These are phyloP conservation scores for Turnix velox DNA, from an alignment of 2,113 vertebrate species.

Conservation along the genomic window DNA sequence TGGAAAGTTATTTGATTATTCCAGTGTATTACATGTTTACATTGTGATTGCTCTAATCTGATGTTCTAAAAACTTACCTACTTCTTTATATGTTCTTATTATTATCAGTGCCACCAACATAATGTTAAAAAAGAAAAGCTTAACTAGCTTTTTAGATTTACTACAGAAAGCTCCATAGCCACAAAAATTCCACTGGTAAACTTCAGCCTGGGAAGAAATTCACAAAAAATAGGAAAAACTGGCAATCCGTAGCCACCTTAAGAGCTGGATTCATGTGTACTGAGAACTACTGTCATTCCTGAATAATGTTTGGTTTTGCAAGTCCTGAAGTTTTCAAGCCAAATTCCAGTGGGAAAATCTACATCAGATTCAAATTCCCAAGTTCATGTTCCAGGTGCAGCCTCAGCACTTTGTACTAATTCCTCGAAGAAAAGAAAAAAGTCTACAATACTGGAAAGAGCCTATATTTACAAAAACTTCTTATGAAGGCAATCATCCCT, in stretches of 20 bases:
- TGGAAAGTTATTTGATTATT: background rate
- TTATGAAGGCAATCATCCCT: background rate
- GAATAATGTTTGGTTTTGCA: background rate
- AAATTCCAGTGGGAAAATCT: background rate
- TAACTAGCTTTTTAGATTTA: background rate
- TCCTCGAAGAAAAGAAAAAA: background rate
- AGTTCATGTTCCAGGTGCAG: background rate
- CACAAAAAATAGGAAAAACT: background rate
- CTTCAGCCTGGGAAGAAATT: background rate
- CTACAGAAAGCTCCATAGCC: background rate
- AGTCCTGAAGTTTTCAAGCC: background rate
- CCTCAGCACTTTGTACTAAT: background rate
- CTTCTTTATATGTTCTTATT: background rate
- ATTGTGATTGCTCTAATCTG: background rate
- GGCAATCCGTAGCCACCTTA: background rate
- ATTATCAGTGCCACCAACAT: background rate
- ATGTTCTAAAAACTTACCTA: background rate
- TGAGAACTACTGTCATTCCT: background rate
- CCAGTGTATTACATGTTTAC: background rate
- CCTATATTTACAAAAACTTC: background rate
- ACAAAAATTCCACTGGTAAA: background rate
- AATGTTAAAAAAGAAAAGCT: background rate
- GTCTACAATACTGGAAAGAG: background rate
- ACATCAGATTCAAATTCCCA: background rate
- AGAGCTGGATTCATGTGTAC: background rate